Base-by-base conservation (phyloP, 2,888 invertebrate species). In the Selenia dentaria region DNA sequence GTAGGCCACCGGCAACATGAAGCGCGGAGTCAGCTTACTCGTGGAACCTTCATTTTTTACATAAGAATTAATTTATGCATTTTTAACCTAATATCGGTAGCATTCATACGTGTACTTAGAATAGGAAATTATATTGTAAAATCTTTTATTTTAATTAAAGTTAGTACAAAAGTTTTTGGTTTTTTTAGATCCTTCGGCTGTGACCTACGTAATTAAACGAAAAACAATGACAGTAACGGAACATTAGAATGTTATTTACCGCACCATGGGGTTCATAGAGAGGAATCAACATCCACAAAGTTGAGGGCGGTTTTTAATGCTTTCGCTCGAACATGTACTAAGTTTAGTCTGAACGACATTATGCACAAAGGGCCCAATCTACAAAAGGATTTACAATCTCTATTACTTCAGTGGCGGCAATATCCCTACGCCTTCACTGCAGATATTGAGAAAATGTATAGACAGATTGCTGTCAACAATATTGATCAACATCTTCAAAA, bases 231-330 rank as follows among this genome's bases (percentile, higher is more conserved):
- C 2, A 16, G 5, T 5, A 16, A 16, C 16, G 5, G 2, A 16
- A 16, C 16, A 16, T 16, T 16, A 16, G 16, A 16, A 5, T 16
- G 16, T 16, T 54, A 40, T 34, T 33, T 58, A 35, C 54, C 57
- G 2, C 54, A 63, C 18, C 54, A 59, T 34, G 46, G 51, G 22
- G 51, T 61, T 1, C 3, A 27, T 25, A 42, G 53, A 0, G 56
- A 61, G 1, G 16, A 16, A 16, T 58, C 57, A 4, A 43, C 31
- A n/a, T 56, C 59, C 1, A 58, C 58, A 1, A 18, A 45, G 25
- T 29, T 49, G 3, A 41, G 62, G 6, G 62, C 59, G 0, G 61
- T 62, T 1, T 62, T 57, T 26, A 59, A 64, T 36, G 62, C 49
- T 6, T 59, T 60, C 1, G 24, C 45, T 14, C 45, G 42, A 51